Conservation (phyloP, 2,113 vertebrate species). For the Eupsittula cactorum region DNA sequence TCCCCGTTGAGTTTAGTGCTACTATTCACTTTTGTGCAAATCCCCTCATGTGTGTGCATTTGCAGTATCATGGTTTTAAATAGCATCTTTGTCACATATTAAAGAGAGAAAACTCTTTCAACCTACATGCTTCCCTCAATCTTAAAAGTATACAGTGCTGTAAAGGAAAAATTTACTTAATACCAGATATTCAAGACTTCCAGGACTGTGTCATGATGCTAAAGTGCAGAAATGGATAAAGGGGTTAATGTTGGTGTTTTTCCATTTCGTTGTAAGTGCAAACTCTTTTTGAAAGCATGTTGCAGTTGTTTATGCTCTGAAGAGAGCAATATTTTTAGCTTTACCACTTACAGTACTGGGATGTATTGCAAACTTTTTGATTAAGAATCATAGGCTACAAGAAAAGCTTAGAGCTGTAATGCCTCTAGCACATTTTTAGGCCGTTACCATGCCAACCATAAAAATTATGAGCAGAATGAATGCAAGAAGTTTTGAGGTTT, state of each 20-base stretch:
- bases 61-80: background rate
- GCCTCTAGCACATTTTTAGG: slow-evolving; percentile 66
- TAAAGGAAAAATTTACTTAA: background rate
- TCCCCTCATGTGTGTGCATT: background rate
- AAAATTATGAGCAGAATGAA: slow-evolving; percentile 61
- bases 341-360: slow-evolving; percentile 61
- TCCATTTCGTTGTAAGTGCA: background rate
- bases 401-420: slow-evolving; percentile 65
- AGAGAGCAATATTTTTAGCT: slow-evolving; percentile 71
- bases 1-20: background rate
- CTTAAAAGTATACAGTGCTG: background rate
- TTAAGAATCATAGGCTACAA: slow-evolving; percentile 64
- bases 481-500: background rate
- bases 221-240: slow-evolving; percentile 1
- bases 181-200: background rate
- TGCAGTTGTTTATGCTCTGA: slow-evolving; percentile 65
- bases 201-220: background rate
- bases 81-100: background rate
- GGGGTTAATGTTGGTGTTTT: slow-evolving; percentile 2
- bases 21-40: background rate
- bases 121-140: background rate
- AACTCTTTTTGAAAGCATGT: slow-evolving; percentile 38
- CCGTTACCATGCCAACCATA: slow-evolving; percentile 65
- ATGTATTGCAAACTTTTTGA: slow-evolving; percentile 74
- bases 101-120: background rate